phyloP scores from a whole-genome alignment of 2,113 vertebrate genomes.

The Thinocorus orbignyianus region DNA sequence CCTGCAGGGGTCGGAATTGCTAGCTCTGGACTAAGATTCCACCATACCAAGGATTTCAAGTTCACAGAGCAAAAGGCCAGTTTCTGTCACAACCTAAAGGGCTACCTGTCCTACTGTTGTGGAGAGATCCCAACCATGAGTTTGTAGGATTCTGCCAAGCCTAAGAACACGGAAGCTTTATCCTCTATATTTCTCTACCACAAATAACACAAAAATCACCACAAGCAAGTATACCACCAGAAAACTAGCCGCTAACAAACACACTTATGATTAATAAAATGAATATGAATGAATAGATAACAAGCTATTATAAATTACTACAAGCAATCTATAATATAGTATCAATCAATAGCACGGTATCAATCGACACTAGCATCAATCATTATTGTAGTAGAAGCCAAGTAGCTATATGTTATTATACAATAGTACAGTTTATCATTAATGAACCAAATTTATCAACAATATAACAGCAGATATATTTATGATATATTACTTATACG shows the following conservation, averaged over 20 bases:
- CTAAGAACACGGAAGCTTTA: neutral
- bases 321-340: neutral
- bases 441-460: neutral
- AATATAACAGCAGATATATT: neutral
- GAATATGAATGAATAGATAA: neutral
- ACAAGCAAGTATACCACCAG: neutral
- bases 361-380: too few relatives aligned
- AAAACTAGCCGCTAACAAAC: neutral
- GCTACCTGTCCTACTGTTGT: neutral
- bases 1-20: neutral
- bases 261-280: neutral
- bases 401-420: neutral
- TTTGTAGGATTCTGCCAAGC: neutral
- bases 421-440: neutral
- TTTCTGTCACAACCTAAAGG: neutral
- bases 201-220: neutral
- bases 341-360: neutral
- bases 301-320: neutral
- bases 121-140: rapidly evolving
- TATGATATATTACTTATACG: neutral
- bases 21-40: neutral
- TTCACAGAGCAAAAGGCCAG: neutral
- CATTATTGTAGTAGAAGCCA: neutral
- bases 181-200: neutral
- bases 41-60: neutral